A percentile compares a stretch with the other conserved stretches of the same genome.
Evolutionary conservation across 2,888 invertebrate species (phyloP).

Genomic region (Teinopalpus imperialis): DNA sequence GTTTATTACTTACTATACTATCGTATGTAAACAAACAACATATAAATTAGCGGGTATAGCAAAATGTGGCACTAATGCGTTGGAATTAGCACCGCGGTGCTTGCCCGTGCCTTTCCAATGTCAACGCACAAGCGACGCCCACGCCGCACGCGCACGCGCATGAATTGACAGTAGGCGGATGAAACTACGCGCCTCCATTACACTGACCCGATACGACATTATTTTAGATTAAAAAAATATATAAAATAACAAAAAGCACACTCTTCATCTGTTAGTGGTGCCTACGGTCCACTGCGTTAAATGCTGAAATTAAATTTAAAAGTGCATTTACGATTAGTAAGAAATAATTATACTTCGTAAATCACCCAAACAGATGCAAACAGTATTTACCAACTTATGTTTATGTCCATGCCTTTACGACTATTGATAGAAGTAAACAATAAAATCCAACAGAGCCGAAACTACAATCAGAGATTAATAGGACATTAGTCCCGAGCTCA

Average conservation of each 20-base stretch:
- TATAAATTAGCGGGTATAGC: constrained; percentile 30
- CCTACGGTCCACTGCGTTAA: too few species aligned
- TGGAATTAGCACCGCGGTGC: constrained; percentile 50
- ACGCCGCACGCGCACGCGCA: constrained; percentile 43
- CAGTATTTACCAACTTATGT: too few species aligned
- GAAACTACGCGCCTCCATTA: constrained; percentile 43
- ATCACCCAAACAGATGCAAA: too few species aligned
- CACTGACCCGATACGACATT: constrained; percentile 28
- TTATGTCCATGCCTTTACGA: too few species aligned
- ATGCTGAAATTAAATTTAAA: too few species aligned
- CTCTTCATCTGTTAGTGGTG: background rate
- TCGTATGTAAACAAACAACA: constrained; percentile 30
- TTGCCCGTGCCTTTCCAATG: constrained; percentile 63
- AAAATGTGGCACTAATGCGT: constrained; percentile 23
- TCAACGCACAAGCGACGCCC: constrained; percentile 59
- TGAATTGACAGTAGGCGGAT: constrained; percentile 61
- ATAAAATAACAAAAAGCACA: background rate
- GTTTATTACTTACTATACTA: constrained; percentile 14
- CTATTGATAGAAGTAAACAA: too few species aligned
- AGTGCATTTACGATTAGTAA: too few species aligned
- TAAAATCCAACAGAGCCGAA: too few species aligned
- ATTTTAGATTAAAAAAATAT: too few species aligned
- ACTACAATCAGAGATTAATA: too few species aligned
- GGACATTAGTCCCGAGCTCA: too few species aligned
- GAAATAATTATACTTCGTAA: too few species aligned